Base-by-base conservation (phyloP, 1,140 invertebrate species). In the Saxidomus purpurata region DNA sequence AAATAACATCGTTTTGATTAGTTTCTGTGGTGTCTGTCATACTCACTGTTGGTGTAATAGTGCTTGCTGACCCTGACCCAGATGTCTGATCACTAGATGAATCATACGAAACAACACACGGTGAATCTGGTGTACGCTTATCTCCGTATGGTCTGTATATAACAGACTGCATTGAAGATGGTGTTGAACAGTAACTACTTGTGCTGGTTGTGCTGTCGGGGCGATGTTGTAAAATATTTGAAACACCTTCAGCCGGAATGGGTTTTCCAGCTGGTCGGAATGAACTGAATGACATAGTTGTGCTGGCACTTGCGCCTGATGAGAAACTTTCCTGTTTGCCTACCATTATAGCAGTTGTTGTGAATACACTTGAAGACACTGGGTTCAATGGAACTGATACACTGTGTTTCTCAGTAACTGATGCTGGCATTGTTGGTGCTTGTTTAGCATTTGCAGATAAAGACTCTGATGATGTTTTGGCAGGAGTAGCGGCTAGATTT, bases 131-230 rank as follows among this genome's bases (percentile, higher is more conserved):
- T 34, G 52, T 34, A n/a, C 36, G 40, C 52, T 79, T 87, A 17
- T 89, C 76, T 36, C 67, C 81, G 17, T 85, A 76, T 15, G 93
- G 92, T 80, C 91, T 86, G 81, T 94, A 93, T 61, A 95, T 94
- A 15, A 93, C 91, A 25, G 93, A 92, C 76, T 92, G 91, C 61
- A 90, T 91, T 28, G 94, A 95, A 25, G 93, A 94, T 36, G 92
- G 93, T 22, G 94, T 93, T 15, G 94, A 95, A 90, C 93, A 94
- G 71, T 93, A 84, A 84, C 93, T 94, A 71, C 93, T 94, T 2
- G 92, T 89, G 86, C 93, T 94, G 81, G 92, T 92, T 69, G 93
- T 91, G 82, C 93, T 94, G 31, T 95, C 93, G 15, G 94, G 94
- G 6, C 94, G 91, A 77, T 83, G 84, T 67, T 80, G 80, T 28